phyloP scores from a whole-genome alignment of 2,113 vertebrate species.

The Alexandromys fortis region DNA sequence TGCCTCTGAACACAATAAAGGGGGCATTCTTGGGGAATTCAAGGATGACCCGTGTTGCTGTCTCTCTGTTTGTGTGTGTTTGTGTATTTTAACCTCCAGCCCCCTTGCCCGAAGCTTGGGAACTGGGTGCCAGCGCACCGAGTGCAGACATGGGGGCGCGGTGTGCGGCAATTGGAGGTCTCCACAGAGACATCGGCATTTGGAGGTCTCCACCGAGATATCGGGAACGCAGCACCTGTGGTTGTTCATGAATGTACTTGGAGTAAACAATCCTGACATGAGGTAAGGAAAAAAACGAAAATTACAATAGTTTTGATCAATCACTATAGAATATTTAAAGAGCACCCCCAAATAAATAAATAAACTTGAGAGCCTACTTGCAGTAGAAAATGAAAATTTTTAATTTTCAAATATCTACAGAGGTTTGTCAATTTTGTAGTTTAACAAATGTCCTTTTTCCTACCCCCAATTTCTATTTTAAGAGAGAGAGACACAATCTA shows the following conservation, averaged over 20 bases:
- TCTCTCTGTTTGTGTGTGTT: too few species aligned
- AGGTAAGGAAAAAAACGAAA: neutral
- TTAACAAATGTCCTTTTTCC: neutral
- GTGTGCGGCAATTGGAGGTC: too few species aligned
- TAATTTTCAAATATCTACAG: neutral
- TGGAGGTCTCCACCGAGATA: too few species aligned
- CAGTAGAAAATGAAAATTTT: neutral
- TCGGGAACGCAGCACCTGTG: neutral
- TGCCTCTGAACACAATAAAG: too few species aligned
- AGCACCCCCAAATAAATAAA: neutral
- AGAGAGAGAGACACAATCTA: neutral
- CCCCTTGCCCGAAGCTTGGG: too few species aligned
- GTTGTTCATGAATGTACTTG: neutral
- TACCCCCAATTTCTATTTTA: too few species aligned
- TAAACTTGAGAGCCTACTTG: neutral
- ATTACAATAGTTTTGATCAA: neutral
- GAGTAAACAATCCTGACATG: neutral
- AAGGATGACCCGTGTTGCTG: too few species aligned
- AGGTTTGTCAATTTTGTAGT: neutral
- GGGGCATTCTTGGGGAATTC: too few species aligned
- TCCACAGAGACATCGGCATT: too few species aligned
- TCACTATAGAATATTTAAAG: neutral
- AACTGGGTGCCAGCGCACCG: too few species aligned
- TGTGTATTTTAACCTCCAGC: too few species aligned
- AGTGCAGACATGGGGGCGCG: too few species aligned